These are phyloP conservation scores for Lasioglossum leucozonium DNA, from an alignment of 2,888 invertebrate genomes.

Conservation along the genomic window DNA sequence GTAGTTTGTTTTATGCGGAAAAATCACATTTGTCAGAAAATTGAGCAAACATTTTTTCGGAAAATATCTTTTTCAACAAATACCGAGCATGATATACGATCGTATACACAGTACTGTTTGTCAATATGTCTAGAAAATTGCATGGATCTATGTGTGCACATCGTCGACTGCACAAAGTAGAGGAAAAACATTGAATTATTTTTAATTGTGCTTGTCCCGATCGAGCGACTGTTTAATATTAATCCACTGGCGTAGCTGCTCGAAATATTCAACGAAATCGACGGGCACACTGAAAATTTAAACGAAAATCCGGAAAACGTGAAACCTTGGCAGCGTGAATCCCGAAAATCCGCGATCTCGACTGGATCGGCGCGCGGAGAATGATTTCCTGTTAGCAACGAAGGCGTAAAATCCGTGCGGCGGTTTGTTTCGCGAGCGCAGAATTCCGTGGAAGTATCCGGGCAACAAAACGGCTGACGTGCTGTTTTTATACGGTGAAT, in stretches of 20 bases:
- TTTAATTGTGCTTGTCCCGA: background rate
- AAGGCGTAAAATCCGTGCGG: background rate
- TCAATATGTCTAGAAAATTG: background rate
- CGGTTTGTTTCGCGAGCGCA: background rate
- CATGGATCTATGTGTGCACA: conserved; percentile 1
- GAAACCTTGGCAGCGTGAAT: too few species aligned
- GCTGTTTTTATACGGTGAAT: conserved; percentile 5
- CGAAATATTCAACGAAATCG: too few species aligned
- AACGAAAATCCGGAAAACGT: too few species aligned
- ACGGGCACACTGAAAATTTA: too few species aligned
- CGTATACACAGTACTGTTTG: background rate
- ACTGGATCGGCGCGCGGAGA: background rate
- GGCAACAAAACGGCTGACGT: conserved; percentile 4
- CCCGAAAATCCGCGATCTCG: background rate
- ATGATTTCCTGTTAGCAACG: background rate
- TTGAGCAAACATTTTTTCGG: too few species aligned
- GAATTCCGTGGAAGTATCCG: background rate
- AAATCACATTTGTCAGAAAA: too few species aligned
- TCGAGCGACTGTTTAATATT: background rate
- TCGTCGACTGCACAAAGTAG: background rate
- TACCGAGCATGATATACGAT: background rate
- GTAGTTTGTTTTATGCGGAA: background rate
- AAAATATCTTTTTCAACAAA: too few species aligned
- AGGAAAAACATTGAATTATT: background rate
- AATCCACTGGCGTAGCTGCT: too few species aligned